phyloP scores from a whole-genome alignment of 2,888 invertebrate genomes.

The Thymelicus sylvestris region DNA sequence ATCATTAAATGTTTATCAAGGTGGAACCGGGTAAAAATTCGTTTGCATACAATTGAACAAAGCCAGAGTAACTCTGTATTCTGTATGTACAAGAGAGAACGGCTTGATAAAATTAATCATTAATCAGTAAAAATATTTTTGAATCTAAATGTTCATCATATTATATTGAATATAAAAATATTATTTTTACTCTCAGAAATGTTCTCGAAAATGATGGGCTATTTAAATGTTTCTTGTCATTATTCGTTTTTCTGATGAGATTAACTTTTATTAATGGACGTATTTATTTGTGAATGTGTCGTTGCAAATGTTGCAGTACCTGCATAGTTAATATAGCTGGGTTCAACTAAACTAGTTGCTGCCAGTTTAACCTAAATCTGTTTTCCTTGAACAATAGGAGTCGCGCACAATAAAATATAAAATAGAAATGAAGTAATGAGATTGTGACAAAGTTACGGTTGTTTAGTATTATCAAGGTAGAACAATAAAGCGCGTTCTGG shows the following conservation, averaged over 20 bases:
- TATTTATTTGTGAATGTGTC: too few species aligned
- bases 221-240: too few species aligned
- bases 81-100: neutral
- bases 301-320: too few species aligned
- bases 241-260: too few species aligned
- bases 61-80: constrained; percentile 3
- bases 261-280: too few species aligned
- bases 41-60: constrained; percentile 17
- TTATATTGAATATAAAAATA: too few species aligned
- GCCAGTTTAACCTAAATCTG: constrained; percentile 1
- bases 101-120: too few species aligned
- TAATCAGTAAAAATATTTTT: too few species aligned
- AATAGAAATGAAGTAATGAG: constrained; percentile 4
- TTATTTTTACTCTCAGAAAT: too few species aligned
- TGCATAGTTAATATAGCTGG: too few species aligned
- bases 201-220: too few species aligned
- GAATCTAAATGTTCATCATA: too few species aligned
- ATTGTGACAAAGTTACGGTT: constrained; percentile 14
- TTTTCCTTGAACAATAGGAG: constrained; percentile 6
- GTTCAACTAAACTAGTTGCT: neutral
- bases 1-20: constrained; percentile 7
- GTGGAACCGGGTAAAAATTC: constrained; percentile 10
- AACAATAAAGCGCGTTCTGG: neutral
- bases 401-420: constrained; percentile 6
- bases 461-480: constrained; percentile 10